Conservation (phyloP, 2,797 vertebrate genomes). For the Enteromius treurensis region DNA sequence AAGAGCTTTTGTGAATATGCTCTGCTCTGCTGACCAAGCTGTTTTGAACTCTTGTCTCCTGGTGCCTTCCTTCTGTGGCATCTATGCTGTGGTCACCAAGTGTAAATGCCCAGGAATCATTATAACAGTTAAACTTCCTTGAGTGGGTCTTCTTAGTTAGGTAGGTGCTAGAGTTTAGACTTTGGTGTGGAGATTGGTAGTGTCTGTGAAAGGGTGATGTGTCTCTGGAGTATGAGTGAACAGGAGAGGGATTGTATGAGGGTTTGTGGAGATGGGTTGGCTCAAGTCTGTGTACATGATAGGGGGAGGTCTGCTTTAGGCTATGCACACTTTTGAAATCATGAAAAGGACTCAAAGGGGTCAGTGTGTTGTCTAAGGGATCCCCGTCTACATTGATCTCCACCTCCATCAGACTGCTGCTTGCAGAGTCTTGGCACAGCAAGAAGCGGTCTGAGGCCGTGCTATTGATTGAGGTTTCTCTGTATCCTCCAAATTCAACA, state of each 20-base stretch:
- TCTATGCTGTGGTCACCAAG: constrained; percentile 59
- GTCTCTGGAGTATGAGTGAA: constrained; percentile 48
- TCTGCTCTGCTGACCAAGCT: constrained; percentile 17
- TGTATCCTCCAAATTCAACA: constrained; percentile 49
- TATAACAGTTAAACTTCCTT: constrained; percentile 56
- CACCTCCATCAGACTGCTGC: constrained; percentile 81
- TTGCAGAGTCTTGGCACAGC: constrained; percentile 69
- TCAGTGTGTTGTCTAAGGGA: constrained; percentile 67
- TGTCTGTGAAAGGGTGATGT: constrained; percentile 60
- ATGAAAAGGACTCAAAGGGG: constrained; percentile 9
- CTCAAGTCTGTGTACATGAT: constrained; percentile 49
- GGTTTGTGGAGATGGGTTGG: constrained; percentile 57
- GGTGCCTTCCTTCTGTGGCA: constrained; percentile 45
- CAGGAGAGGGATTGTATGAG: constrained; percentile 57
- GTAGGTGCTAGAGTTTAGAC: constrained; percentile 60
- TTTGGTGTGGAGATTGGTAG: neutral
- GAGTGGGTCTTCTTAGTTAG: constrained; percentile 51
- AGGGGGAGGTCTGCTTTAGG: constrained; percentile 57
- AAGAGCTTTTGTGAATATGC: constrained; percentile 65
- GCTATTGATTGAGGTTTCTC: constrained; percentile 60
- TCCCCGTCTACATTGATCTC: constrained; percentile 85
- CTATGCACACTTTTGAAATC: constrained; percentile 33
- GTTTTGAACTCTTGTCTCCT: constrained; percentile 49
- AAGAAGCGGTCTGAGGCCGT: constrained; percentile 61
- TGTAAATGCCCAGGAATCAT: constrained; percentile 53